Evolutionary conservation across 2,888 invertebrate species (phyloP).

Genomic region (Agrotis puta): DNA sequence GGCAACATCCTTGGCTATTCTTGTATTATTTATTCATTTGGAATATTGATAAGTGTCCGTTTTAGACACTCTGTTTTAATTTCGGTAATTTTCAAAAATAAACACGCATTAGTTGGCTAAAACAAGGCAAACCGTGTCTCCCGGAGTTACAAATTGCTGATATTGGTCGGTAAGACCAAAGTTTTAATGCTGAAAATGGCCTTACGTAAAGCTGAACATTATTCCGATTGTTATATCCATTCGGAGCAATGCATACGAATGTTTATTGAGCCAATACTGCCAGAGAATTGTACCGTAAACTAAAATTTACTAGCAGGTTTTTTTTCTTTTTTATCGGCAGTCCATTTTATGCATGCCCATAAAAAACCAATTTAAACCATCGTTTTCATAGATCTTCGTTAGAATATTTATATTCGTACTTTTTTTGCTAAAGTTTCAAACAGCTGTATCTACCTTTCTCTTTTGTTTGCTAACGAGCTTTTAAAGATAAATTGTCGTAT

Average conservation of each 20-base stretch:
- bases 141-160: constrained; percentile 69
- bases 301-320: constrained; percentile 82
- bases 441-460: constrained; percentile 13
- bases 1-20: no score
- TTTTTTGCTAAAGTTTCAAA: constrained; percentile 24
- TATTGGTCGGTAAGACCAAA: constrained; percentile 70
- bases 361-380: constrained; percentile 73
- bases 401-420: constrained; percentile 56
- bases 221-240: constrained; percentile 78
- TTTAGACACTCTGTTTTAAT: not conserved
- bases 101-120: constrained; percentile 28
- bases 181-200: constrained; percentile 75
- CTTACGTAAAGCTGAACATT: constrained; percentile 72
- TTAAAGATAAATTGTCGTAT: constrained; percentile 29
- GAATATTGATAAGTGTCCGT: no score
- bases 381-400: constrained; percentile 64
- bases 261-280: constrained; percentile 82
- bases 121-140: constrained; percentile 44
- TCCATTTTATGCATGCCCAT: constrained; percentile 75
- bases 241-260: constrained; percentile 78
- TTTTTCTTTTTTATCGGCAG: constrained; percentile 76
- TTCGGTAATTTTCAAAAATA: not conserved
- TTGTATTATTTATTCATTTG: no score
- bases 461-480: constrained; percentile 19
- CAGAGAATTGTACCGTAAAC: constrained; percentile 79